These are phyloP conservation scores for Eolophus roseicapilla DNA, from an alignment of 2,113 vertebrate species.

Conservation along the genomic window DNA sequence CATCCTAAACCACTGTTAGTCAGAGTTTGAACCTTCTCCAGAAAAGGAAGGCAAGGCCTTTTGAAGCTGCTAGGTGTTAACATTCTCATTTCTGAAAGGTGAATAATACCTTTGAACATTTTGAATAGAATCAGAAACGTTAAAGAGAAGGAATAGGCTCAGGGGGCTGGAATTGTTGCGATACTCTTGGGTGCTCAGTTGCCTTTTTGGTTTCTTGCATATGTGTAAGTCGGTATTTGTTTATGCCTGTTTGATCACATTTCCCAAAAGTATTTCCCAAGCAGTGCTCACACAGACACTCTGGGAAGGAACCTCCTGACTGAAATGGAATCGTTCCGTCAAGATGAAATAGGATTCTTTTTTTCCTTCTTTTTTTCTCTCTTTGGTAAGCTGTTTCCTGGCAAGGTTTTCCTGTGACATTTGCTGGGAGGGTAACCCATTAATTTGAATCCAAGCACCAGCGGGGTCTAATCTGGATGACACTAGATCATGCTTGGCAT, in stretches of 20 bases:
- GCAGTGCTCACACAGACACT: not conserved
- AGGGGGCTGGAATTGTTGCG: not conserved
- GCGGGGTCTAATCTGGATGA: conserved; percentile 58
- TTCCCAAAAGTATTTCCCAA: conserved; percentile 54
- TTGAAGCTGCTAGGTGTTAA: not conserved
- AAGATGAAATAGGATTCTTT: not conserved
- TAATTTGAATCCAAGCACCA: conserved; percentile 53
- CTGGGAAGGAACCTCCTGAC: conserved; percentile 21
- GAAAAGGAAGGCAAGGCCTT: not conserved
- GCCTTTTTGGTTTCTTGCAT: not conserved
- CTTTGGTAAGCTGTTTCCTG: not conserved
- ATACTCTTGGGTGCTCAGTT: not conserved
- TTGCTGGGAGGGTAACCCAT: conserved; percentile 50
- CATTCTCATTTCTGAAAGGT: not conserved
- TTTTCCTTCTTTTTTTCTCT: not conserved
- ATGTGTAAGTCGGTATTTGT: not conserved
- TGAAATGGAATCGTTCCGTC: conserved; percentile 35
- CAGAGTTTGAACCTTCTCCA: not conserved
- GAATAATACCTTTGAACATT: not conserved
- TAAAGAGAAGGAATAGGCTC: not conserved
- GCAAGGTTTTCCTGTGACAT: conserved; percentile 43
- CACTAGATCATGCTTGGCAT: conserved; percentile 52
- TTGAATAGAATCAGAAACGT: not conserved
- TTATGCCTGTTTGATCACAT: not conserved
- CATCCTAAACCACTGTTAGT: not conserved